phyloP scores from a whole-genome alignment of 2,797 vertebrate species.

The Lates japonicus region DNA sequence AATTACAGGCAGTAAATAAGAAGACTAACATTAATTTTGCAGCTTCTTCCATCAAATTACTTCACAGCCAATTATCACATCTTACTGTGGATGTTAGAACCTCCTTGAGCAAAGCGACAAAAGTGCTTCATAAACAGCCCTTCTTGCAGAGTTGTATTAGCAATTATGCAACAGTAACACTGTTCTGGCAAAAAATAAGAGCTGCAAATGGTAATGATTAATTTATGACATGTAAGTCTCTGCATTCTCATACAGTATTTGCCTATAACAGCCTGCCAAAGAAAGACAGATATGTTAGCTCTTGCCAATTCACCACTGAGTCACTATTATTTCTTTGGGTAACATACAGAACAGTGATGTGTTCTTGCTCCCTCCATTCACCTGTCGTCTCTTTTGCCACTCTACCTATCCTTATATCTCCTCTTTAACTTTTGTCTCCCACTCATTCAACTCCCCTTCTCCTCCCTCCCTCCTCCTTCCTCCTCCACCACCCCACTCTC shows the following conservation, averaged over 20 bases:
- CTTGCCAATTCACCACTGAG: neutral
- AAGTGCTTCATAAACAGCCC: neutral
- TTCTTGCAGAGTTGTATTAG: neutral
- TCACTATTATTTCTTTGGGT: neutral
- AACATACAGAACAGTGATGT: neutral
- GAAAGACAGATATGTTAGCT: too few relatives aligned
- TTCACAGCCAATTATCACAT: neutral
- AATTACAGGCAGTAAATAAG: neutral
- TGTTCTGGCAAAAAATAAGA: neutral
- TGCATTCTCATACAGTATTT: neutral
- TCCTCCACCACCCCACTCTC: neutral
- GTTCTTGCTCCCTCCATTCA: constrained; percentile 3
- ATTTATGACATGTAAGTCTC: neutral
- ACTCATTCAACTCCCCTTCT: constrained; percentile 25
- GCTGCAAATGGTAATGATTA: neutral
- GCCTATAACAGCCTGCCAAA: too few relatives aligned
- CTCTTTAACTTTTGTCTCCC: constrained; percentile 49
- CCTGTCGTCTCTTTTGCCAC: neutral
- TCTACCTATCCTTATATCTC: constrained; percentile 23
- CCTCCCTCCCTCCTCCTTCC: constrained; percentile 14
- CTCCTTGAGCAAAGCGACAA: neutral
- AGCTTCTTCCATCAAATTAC: neutral
- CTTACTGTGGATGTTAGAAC: neutral
- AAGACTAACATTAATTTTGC: neutral
- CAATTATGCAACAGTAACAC: neutral